Evolutionary conservation across 2,888 invertebrate genomes (phyloP).

Genomic region (Alloplasta piceator): DNA sequence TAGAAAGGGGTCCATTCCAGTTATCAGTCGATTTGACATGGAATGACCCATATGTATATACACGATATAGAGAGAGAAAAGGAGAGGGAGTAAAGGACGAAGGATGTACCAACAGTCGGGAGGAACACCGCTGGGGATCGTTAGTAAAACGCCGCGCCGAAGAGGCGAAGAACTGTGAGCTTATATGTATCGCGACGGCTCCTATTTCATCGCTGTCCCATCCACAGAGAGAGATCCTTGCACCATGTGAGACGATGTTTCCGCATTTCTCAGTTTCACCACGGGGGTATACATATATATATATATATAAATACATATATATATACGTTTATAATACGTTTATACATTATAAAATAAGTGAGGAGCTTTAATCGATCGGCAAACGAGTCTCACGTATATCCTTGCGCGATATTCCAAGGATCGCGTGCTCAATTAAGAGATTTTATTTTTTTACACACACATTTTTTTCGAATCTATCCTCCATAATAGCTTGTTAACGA

Average conservation of each 20-base stretch:
- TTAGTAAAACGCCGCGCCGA: conserved; percentile 42
- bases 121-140: conserved; percentile 62
- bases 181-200: conserved; percentile 70
- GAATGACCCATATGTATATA: too few species aligned
- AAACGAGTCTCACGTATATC: conserved; percentile 45
- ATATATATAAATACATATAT: conserved; percentile 1
- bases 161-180: conserved; percentile 54
- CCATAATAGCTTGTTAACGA: conserved; percentile 12
- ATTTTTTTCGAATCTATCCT: conserved; percentile 1
- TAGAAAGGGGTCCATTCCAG: too few species aligned
- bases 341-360: conserved; percentile 27
- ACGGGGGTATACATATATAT: conserved; percentile 34
- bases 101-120: too few species aligned
- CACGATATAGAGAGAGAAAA: too few species aligned
- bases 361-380: conserved; percentile 55
- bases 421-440: conserved; percentile 59
- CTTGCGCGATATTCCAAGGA: conserved; percentile 18
- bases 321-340: conserved; percentile 10
- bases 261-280: conserved; percentile 72
- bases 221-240: conserved; percentile 62
- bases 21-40: too few species aligned
- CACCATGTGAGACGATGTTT: conserved; percentile 67
- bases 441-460: conserved; percentile 21
- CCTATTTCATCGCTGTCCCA: conserved; percentile 71
- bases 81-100: too few species aligned